Base-by-base conservation (phyloP, 2,888 invertebrate species). In the Trachelus tabidus region DNA sequence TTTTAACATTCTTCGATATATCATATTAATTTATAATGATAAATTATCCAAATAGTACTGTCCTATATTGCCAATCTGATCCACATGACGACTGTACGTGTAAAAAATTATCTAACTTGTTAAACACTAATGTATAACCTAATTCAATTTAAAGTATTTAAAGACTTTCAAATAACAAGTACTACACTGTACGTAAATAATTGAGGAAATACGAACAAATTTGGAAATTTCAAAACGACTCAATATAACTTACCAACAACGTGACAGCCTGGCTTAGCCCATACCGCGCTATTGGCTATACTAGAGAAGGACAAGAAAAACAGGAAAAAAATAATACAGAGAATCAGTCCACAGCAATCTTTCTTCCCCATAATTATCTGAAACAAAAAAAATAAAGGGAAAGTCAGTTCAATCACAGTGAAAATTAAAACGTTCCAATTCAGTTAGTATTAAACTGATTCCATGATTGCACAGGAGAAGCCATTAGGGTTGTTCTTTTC, bases 201-300 rank as follows among this genome's bases (percentile, higher is more conserved):
- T 15, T 56, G 2, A 56, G 2, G 12, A 71, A 31, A 11, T 1
- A 71, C 11, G 71, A 31, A 30, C 6, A 40, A 15, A 23, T 23
- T 4, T 40, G 40, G 4, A 9, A 56, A 56, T 23, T 9, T 6
- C 23, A 23, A 56, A 23, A 23, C 9, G 9, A 9, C 2, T 9
- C 15, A 9, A 9, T 56, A 40, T 69, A 79, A 92, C 94, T 92
- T 92, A 94, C 97, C 96, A 83, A 96, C 95, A 93, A 94, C 95
- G 88, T 96, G 96, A 87, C 96, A 97, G 76, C 96, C 96, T 33
- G 96, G 96, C 87, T 94, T 94, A 82, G 95, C 93, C 96, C 96
- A 96, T 73, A 93, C 89, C 81, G 94, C 93, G 84, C 92, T 89
- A 12, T 31, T 31, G 31, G 31, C 71, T 33, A 34, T 71, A 12